Evolutionary conservation across 23 tunicate genomes (phyloP).

Genomic region (Ciona savignyi): DNA sequence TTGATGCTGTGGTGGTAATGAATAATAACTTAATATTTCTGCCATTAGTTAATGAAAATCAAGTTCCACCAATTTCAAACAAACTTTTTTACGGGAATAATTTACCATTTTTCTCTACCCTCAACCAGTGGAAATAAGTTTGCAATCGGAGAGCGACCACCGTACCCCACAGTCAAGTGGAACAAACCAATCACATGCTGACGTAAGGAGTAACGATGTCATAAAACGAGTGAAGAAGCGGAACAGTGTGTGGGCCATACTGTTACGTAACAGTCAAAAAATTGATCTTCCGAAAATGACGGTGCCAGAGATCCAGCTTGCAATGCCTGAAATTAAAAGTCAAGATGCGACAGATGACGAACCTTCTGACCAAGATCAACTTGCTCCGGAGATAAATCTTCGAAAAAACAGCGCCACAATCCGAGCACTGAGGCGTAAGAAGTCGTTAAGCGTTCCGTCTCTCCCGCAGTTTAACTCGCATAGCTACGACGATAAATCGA

Average conservation of each 20-base stretch:
- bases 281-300: not conserved
- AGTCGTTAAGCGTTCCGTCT: conserved; percentile 68
- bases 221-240: conserved; percentile 25
- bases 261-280: conserved; percentile 37
- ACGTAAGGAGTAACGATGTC: not conserved
- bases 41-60: no score
- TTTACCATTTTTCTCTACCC: not conserved
- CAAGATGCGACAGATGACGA: not conserved
- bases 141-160: not conserved
- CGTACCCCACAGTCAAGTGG: not conserved
- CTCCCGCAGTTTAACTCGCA: conserved; percentile 34
- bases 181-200: conserved; percentile 5
- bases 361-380: not conserved
- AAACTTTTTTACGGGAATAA: no score
- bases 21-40: not conserved
- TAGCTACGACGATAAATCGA: not conserved
- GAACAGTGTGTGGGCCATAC: conserved; percentile 39
- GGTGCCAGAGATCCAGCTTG: not conserved
- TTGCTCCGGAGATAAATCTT: not conserved
- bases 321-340: not conserved
- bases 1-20: no score
- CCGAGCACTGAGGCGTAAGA: conserved; percentile 43
- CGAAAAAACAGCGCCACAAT: not conserved
- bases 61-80: no score
- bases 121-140: not conserved